Base-by-base conservation (phyloP, 2,113 vertebrate genomes). In the Neolamprologus toae region DNA sequence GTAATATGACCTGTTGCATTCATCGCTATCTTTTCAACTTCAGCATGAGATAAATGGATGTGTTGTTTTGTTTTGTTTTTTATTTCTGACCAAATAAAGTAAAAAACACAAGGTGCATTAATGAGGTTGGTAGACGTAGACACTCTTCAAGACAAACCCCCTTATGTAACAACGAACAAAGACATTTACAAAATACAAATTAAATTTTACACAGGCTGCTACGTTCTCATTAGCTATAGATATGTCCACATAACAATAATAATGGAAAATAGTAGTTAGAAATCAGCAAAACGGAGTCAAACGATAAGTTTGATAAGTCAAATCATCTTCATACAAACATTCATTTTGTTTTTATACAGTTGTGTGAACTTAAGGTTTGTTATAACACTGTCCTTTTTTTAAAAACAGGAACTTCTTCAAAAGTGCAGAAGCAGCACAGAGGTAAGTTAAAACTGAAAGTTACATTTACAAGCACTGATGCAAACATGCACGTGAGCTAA, bases 361-460 rank as follows among this genome's bases (percentile, higher is more conserved):
- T 66, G 7, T 66, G 33, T 66, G 7, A 35, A 21, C 33, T 66
- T 66, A 13, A 5, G 33, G 61, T 66, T 66, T 66, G 1, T 37
- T 66, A 37, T 66, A 66, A 66, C 61, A 66, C 33, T 8, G 19
- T 66, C 7, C 61, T 47, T 40, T 21, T 53, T 54, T 47, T 8
- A 84, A 78, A n/a, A 83, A 80, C 93, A 98, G 98, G 96, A 96
- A 28, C 90, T 97, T 85, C 93, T 98, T 90, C 93, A 90, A 9
- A 96, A 93, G 1, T 98, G 97, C 90, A 92, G 11, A 1, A 96
- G 90, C 7, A 93, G 92, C 85, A 97, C 97, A 73, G 95, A 97
- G 96, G 98, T 98, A 95, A 88, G 96, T 94, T 81, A 4, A n/a
- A 59, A 26, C 68, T 17, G 1, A 6, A 33, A 55, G 9, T 57